Percentiles rank a stretch among this genome's conserved stretches.
Evolutionary conservation across 2,113 vertebrate genomes (phyloP).

Genomic region (Scomber colias): DNA sequence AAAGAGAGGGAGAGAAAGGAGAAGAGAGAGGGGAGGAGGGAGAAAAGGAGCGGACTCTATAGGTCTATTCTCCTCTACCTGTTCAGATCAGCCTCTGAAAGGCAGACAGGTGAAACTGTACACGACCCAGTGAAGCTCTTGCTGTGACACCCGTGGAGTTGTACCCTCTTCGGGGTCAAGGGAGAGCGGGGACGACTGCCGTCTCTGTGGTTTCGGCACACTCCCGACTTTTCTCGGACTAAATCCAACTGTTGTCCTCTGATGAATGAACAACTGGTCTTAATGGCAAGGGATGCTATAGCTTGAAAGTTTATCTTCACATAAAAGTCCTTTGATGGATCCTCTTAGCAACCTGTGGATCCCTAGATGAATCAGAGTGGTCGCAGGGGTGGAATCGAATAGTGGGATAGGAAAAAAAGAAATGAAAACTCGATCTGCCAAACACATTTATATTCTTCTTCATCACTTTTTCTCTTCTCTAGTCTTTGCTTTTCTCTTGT

Average conservation of each 20-base stretch:
- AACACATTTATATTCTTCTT: too few relatives aligned
- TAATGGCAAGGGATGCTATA: neutral
- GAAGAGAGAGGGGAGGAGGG: slow-evolving; percentile 45
- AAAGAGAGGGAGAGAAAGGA: slow-evolving; percentile 71
- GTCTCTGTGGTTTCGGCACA: slow-evolving; percentile 47
- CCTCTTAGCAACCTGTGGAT: neutral
- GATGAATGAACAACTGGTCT: neutral
- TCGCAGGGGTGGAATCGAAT: too few relatives aligned
- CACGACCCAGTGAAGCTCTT: slow-evolving; percentile 59
- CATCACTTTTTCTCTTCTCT: too few relatives aligned
- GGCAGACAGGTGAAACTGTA: slow-evolving; percentile 79
- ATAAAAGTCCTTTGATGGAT: neutral
- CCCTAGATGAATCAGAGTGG: too few relatives aligned
- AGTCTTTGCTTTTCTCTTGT: too few relatives aligned
- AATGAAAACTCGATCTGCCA: neutral
- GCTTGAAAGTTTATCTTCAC: neutral
- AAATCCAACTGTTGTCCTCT: slow-evolving; percentile 25
- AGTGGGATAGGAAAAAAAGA: neutral
- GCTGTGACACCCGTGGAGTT: slow-evolving; percentile 68
- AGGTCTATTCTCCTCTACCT: slow-evolving; percentile 76
- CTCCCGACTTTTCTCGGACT: slow-evolving; percentile 34
- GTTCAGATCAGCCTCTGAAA: slow-evolving; percentile 76
- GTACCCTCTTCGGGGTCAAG: slow-evolving; percentile 55
- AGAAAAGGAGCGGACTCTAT: slow-evolving; percentile 62
- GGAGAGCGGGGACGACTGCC: slow-evolving; percentile 34